These are phyloP conservation scores for Drosophila mettleri DNA, from an alignment of 2,888 invertebrate genomes.

Conservation along the genomic window DNA sequence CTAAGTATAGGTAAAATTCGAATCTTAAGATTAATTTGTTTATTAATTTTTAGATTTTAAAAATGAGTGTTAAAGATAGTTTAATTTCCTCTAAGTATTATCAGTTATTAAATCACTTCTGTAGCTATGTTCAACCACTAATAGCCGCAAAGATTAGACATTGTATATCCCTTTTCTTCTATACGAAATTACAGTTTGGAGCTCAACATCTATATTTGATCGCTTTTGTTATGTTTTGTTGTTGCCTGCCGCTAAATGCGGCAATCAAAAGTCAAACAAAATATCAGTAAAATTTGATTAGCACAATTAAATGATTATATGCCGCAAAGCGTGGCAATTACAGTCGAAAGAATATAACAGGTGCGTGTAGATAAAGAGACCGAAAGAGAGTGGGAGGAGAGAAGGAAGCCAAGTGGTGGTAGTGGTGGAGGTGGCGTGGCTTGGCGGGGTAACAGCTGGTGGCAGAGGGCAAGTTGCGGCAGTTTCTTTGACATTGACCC, in stretches of 20 bases:
- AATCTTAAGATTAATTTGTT: neutral
- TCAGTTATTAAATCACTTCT: neutral
- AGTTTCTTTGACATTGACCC: conserved; percentile 61
- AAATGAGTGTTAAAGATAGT: neutral
- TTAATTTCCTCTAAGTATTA: neutral
- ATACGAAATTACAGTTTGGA: conserved; percentile 16
- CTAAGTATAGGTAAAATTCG: no score
- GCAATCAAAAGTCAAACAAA: conserved; percentile 65
- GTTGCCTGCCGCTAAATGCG: conserved; percentile 58
- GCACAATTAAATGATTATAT: conserved; percentile 76
- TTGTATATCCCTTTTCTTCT: neutral
- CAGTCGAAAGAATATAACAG: conserved; percentile 18
- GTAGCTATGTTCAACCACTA: neutral
- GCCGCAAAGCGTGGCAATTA: conserved; percentile 78
- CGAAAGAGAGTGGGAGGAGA: no score
- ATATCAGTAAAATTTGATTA: conserved; percentile 71
- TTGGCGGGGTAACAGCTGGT: conserved; percentile 9
- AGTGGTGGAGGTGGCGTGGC: no score
- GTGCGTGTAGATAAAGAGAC: conserved; percentile 19
- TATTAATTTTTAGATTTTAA: neutral
- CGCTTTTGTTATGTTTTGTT: conserved; percentile 28
- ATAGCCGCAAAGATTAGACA: conserved; percentile 4
- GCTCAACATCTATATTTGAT: conserved; percentile 9
- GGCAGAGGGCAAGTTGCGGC: conserved; percentile 15
- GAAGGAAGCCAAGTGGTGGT: no score